These are phyloP conservation scores for Aplodontia rufa DNA, from an alignment of 2,113 vertebrate genomes.

Conservation along the genomic window DNA sequence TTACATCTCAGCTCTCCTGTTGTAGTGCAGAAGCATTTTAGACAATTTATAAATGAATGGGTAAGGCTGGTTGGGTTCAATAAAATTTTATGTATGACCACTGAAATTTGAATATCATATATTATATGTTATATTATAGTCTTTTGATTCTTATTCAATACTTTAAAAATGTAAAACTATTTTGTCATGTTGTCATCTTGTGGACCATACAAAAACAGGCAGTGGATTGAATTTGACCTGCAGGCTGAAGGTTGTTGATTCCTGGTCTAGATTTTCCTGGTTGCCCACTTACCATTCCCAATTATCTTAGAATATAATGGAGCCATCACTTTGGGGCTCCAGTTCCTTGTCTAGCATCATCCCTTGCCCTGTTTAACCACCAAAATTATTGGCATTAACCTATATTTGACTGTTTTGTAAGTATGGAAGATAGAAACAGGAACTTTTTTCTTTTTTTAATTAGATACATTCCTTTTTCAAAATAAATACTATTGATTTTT, in stretches of 20 bases:
- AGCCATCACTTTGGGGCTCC: background rate
- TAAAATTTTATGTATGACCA: constrained; percentile 11
- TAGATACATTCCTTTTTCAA: constrained; percentile 20
- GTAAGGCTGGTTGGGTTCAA: background rate
- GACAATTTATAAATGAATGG: background rate
- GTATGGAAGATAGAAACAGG: background rate
- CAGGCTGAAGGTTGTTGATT: background rate
- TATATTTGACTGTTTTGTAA: background rate
- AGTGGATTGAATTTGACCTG: background rate
- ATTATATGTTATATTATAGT: background rate
- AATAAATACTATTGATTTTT: constrained; percentile 7
- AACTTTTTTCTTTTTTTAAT: background rate
- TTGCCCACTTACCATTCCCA: background rate
- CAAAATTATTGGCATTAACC: background rate
- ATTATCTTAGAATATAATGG: background rate
- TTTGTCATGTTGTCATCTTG: background rate
- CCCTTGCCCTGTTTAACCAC: background rate
- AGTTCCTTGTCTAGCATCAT: background rate
- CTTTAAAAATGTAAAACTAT: constrained; percentile 20
- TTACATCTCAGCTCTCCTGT: background rate
- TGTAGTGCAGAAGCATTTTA: background rate
- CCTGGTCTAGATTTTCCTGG: background rate
- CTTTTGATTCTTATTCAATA: background rate
- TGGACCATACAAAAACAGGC: background rate
- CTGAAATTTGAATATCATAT: constrained; percentile 3